Percentiles rank a stretch among this genome's conserved stretches.
These are phyloP conservation scores for Acromyrmex heyeri DNA, from an alignment of 1,140 invertebrate species.

Conservation along the genomic window DNA sequence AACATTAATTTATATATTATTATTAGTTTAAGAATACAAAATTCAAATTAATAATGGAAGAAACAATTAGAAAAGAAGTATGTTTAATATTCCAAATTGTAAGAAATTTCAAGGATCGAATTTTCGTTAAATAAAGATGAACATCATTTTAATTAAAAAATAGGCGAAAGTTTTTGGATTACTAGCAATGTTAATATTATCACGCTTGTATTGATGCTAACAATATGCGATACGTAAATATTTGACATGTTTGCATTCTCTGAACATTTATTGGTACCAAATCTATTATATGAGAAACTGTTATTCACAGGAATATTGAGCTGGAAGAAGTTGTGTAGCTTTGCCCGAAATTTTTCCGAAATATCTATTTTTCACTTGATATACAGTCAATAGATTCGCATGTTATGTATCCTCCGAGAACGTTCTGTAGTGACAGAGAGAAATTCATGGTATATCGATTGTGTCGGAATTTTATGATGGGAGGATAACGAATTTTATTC, in stretches of 20 bases:
- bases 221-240: background rate
- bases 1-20: background rate
- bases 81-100: background rate
- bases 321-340: background rate
- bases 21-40: background rate
- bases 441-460: constrained; percentile 35
- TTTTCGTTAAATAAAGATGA: constrained; percentile 12
- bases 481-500: constrained; percentile 46
- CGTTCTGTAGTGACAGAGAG: background rate
- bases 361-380: background rate
- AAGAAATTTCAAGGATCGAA: background rate
- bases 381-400: background rate
- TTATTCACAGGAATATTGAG: background rate
- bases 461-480: constrained; percentile 5
- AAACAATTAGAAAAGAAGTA: background rate
- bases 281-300: constrained; percentile 9
- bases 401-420: background rate
- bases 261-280: background rate
- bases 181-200: background rate
- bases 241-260: background rate
- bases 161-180: background rate
- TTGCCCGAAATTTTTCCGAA: background rate
- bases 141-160: background rate
- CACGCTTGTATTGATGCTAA: background rate
- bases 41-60: too few relatives aligned